A percentile compares a stretch with the other conserved stretches of the same genome.
Conservation (phyloP, 2,797 vertebrate species). For the Chrysolophus pictus region DNA sequence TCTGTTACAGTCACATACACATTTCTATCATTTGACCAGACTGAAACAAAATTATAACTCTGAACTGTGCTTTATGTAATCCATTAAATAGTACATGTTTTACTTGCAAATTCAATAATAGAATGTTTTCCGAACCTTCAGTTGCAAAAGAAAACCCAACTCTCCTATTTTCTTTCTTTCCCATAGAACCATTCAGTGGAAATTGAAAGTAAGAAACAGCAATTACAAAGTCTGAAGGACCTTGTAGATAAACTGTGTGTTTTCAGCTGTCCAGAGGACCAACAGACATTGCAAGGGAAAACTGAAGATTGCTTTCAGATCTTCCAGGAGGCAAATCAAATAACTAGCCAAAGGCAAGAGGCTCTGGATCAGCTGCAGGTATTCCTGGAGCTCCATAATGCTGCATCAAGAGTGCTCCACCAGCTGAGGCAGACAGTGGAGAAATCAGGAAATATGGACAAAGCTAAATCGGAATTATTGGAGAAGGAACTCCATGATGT, state of each 20-base stretch:
- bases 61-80: background rate
- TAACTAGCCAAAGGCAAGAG: slow-evolving; percentile 82
- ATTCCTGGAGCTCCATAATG: slow-evolving; percentile 82
- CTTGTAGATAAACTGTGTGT: slow-evolving; percentile 80
- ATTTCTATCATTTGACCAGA: background rate
- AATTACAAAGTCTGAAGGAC: slow-evolving; percentile 80
- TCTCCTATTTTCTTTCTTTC: background rate
- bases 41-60: background rate
- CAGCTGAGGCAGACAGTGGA: slow-evolving; percentile 85
- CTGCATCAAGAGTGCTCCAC: slow-evolving; percentile 71
- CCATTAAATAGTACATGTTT: background rate
- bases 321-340: slow-evolving; percentile 86
- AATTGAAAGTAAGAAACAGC: slow-evolving; percentile 78
- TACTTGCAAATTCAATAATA: fast-evolving
- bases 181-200: slow-evolving; percentile 84
- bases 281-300: slow-evolving; percentile 84
- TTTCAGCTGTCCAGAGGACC: slow-evolving; percentile 82
- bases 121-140: background rate
- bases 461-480: slow-evolving; percentile 85
- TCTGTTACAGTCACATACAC: background rate
- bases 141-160: background rate
- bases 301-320: slow-evolving; percentile 89
- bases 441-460: slow-evolving; percentile 86
- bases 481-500: slow-evolving; percentile 80
- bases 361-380: slow-evolving; percentile 80